These are phyloP conservation scores for Prochilodus magdalenae DNA, from an alignment of 2,113 vertebrate species.

Conservation along the genomic window DNA sequence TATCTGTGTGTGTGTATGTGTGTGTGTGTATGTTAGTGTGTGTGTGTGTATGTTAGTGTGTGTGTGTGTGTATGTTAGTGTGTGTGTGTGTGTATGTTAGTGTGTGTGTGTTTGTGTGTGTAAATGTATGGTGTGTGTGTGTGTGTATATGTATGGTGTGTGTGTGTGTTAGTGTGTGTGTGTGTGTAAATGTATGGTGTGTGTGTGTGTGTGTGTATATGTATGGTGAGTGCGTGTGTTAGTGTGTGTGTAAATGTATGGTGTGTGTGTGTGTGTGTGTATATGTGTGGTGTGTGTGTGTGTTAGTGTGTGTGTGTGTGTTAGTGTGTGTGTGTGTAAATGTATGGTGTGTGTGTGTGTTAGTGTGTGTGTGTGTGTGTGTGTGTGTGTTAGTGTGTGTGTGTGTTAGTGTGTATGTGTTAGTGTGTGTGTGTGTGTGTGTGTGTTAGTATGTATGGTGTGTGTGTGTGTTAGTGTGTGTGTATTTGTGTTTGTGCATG, in stretches of 20 bases:
- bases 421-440: neutral
- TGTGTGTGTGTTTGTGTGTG: too few species aligned
- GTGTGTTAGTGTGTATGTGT: neutral
- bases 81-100: too few species aligned
- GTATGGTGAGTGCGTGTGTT: too few species aligned
- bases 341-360: too few species aligned
- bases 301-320: neutral
- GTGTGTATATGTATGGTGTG: neutral
- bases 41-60: neutral
- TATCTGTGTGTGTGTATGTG: neutral
- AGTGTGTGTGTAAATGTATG: too few species aligned
- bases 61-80: too few species aligned
- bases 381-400: neutral
- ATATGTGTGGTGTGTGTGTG: neutral
- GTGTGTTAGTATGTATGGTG: neutral
- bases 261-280: neutral
- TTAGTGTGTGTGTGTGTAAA: too few species aligned
- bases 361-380: neutral
- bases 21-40: neutral
- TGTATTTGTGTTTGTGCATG: too few species aligned
- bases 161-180: conserved; percentile 1
- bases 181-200: neutral
- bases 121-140: too few species aligned
- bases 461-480: neutral
- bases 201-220: too few species aligned